These are phyloP conservation scores for Ormia ochracea DNA, from an alignment of 2,888 invertebrate genomes.

Conservation along the genomic window DNA sequence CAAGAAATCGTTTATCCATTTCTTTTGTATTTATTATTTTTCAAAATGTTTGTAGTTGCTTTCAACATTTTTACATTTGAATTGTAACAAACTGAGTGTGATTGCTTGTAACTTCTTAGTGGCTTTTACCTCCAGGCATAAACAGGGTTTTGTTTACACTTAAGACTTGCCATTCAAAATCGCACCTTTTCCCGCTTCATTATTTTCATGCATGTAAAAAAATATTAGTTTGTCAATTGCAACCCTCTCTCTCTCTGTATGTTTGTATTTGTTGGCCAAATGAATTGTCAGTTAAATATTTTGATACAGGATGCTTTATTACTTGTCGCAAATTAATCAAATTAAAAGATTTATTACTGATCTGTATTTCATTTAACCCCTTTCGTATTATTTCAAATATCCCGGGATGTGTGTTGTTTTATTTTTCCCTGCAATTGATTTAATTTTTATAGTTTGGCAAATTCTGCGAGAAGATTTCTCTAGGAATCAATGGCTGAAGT, in stretches of 20 bases:
- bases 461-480: background rate
- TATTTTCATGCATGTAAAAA: background rate
- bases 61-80: background rate
- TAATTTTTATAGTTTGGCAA: background rate
- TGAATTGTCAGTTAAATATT: slow-evolving; percentile 17
- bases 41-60: slow-evolving; percentile 9
- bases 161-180: slow-evolving; percentile 8
- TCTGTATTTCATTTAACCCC: background rate
- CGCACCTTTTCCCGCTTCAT: slow-evolving; percentile 21
- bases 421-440: slow-evolving; percentile 16
- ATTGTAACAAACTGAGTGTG: slow-evolving; percentile 10
- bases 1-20: background rate
- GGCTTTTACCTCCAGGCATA: background rate
- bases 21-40: slow-evolving; percentile 7
- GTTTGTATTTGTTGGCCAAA: slow-evolving; percentile 13
- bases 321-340: slow-evolving; percentile 38
- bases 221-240: slow-evolving; percentile 1
- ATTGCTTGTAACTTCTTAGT: slow-evolving; percentile 5
- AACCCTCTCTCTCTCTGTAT: slow-evolving; percentile 9
- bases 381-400: slow-evolving; percentile 24
- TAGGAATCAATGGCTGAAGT: too few species aligned
- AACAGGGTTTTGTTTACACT: slow-evolving; percentile 18
- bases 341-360: slow-evolving; percentile 36
- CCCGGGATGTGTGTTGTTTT: slow-evolving; percentile 37
- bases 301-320: slow-evolving; percentile 7